A percentile compares a stretch with the other conserved stretches of the same genome.
Evolutionary conservation across 2,888 invertebrate species (phyloP).

Genomic region (Adela reaumurella): DNA sequence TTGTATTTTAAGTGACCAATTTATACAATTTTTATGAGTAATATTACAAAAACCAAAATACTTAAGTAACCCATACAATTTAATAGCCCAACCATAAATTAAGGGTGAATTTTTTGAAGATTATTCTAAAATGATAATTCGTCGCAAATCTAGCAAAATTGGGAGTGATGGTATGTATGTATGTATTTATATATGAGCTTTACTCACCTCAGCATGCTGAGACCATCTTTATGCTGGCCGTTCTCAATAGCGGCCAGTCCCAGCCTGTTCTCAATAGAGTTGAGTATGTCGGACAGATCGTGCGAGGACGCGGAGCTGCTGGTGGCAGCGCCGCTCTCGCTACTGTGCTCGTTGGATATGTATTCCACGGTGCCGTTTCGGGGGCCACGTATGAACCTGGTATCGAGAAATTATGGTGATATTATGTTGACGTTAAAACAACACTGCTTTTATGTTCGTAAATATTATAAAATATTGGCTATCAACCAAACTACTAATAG

Average conservation of each 20-base stretch:
- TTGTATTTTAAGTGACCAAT: too few relatives aligned
- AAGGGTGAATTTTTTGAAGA: too few relatives aligned
- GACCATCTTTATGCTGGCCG: conserved; percentile 48
- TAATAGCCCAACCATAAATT: too few relatives aligned
- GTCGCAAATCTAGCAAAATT: neutral
- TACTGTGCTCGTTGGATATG: conserved; percentile 35
- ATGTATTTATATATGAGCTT: neutral
- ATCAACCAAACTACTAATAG: too few relatives aligned
- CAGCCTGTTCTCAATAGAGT: conserved; percentile 58
- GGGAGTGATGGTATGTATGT: neutral
- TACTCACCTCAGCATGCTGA: conserved; percentile 49
- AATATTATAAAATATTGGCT: too few relatives aligned
- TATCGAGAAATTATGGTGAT: neutral
- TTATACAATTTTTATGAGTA: too few relatives aligned
- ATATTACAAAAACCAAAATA: too few relatives aligned
- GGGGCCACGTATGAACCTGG: too few relatives aligned
- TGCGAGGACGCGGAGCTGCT: conserved; percentile 23
- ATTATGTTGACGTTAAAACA: too few relatives aligned
- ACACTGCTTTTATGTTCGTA: too few relatives aligned
- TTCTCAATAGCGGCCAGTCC: conserved; percentile 59
- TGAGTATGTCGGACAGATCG: conserved; percentile 49
- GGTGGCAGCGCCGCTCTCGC: conserved; percentile 8
- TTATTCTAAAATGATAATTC: neutral
- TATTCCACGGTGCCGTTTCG: too few relatives aligned
- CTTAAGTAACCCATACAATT: too few relatives aligned